Evolutionary conservation across 2,888 invertebrate genomes (phyloP).

Genomic region (Lasioglossum leucozonium): DNA sequence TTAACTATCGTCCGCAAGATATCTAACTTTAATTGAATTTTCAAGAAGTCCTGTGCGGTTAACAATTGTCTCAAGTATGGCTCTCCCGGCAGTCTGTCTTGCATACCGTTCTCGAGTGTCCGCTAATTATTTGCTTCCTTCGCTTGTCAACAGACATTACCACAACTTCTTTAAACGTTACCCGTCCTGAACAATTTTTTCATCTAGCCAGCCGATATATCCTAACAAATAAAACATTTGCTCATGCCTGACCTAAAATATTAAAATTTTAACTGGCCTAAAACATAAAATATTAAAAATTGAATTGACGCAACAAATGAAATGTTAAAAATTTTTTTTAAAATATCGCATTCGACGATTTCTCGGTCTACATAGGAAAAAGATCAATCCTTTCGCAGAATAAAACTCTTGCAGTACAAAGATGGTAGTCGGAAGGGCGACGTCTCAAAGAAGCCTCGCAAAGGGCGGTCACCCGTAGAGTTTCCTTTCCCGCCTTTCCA

Average conservation of each 20-base stretch:
- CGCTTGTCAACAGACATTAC: not conserved
- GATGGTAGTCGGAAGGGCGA: not conserved
- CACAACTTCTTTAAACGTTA: not conserved
- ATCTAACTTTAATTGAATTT: constrained; percentile 15
- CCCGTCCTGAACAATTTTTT: not conserved
- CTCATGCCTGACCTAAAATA: too few species aligned
- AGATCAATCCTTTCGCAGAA: not conserved
- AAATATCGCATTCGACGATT: not conserved
- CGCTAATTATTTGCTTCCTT: not conserved
- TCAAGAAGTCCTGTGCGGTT: not conserved
- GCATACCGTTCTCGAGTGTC: not conserved
- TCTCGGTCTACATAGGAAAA: not conserved
- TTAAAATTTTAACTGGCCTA: too few species aligned
- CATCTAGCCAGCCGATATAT: not conserved
- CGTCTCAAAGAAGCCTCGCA: constrained; percentile 21
- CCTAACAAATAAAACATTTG: not conserved
- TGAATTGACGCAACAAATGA: not conserved
- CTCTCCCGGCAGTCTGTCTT: not conserved
- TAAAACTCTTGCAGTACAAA: not conserved
- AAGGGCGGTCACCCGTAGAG: constrained; percentile 24
- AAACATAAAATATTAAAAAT: not conserved
- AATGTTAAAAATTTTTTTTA: not conserved
- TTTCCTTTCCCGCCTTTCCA: not conserved
- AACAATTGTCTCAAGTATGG: not conserved
- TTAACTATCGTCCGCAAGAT: not conserved